phyloP scores from a whole-genome alignment of 2,888 invertebrate species.

The Serripes groenlandicus region DNA sequence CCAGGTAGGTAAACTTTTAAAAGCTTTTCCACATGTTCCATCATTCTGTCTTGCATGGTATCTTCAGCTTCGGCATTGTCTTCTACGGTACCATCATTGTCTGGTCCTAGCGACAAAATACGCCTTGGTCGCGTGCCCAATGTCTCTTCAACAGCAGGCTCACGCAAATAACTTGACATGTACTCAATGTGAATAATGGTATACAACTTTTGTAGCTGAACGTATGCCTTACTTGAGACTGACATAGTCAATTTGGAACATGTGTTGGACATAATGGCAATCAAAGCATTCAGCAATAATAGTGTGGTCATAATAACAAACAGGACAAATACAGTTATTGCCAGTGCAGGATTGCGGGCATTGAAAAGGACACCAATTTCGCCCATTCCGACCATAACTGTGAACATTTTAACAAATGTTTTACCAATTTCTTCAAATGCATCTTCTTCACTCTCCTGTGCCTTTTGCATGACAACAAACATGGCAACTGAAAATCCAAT shows the following conservation, averaged over 20 bases:
- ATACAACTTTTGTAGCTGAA: slow-evolving; percentile 19
- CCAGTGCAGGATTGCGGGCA: slow-evolving; percentile 9
- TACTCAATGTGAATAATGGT: slow-evolving; percentile 25
- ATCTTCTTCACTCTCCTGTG: slow-evolving; percentile 9
- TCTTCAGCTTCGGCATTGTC: no score
- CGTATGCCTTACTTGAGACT: background rate
- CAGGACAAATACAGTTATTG: slow-evolving; percentile 16
- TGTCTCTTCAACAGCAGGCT: no score
- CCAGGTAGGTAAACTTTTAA: no score
- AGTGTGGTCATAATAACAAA: slow-evolving; percentile 36
- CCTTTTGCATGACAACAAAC: slow-evolving; percentile 39
- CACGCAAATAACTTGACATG: no score
- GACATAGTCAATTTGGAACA: background rate
- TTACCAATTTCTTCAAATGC: slow-evolving; percentile 14
- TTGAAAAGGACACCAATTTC: slow-evolving; percentile 11
- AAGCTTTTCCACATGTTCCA: no score
- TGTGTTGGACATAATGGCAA: slow-evolving; percentile 9
- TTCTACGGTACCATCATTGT: no score
- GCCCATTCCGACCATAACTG: slow-evolving; percentile 34
- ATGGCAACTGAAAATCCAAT: slow-evolving; percentile 31
- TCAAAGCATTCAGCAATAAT: slow-evolving; percentile 29
- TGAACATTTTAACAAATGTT: slow-evolving; percentile 34
- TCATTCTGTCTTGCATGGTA: no score
- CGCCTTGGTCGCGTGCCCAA: no score
- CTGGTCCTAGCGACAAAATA: no score